Base-by-base conservation (phyloP, 2,113 vertebrate species). In the Protobothrops flavoviridis region DNA sequence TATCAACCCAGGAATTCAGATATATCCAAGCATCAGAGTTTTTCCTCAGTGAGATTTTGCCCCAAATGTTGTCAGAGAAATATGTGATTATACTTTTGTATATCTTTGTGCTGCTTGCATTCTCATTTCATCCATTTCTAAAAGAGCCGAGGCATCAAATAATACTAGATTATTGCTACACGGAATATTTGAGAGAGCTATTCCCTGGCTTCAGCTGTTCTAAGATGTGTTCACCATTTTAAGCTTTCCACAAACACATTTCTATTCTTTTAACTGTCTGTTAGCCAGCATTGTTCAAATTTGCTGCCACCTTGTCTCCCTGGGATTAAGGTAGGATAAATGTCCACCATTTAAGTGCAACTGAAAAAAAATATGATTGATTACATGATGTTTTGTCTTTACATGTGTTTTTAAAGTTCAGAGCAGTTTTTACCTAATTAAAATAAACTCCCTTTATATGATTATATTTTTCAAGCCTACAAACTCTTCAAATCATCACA, bases 161-260 rank as follows among this genome's bases (percentile, higher is more conserved):
- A 92, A 59, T 43, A 90, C 29, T 0, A 43, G 48, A 57, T 91
- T 87, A 15, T 85, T 89, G 93, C 94, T 74, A 48, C 33, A 33
- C 0, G 0, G 33, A 91, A n/a, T 0, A n/a, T 59, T 59, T 81
- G 74, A 43, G 85, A 53, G 45, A 91, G 45, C 74, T 52, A 81
- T 53, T 92, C 39, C 21, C 23, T 2, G 61, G 24, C 13, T 56
- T 13, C 17, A 52, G 20, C 57, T 12, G 0, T 1, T n/a, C 20
- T 20, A 6, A 74, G 1, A 0, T 93, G 86, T 55, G 61, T 56
- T 10, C 8, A 0, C 9, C n/a, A 88, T 90, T 93, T 90, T 94
- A 61, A 90, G 59, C 81, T 94, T 74, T 85, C 92, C 89, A 56
- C 26, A 95, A 74, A 90, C 56, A 85, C 9, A 4, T 3, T 53